Percentiles rank a stretch among this genome's conserved stretches.
phyloP scores from a whole-genome alignment of 2,113 vertebrate species.

The Heterocephalus glaber region DNA sequence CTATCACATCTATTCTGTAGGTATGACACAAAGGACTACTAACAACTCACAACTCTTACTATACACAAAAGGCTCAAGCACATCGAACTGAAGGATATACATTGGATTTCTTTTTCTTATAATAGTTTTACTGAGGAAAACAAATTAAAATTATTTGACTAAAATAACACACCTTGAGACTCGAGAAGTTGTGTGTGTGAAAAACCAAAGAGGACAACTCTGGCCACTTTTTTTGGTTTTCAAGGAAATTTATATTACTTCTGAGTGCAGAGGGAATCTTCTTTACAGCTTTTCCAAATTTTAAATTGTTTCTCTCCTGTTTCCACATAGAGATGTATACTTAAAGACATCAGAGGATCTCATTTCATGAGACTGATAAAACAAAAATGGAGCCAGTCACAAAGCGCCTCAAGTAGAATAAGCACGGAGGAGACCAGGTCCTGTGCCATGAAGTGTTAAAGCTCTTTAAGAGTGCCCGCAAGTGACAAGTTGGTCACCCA shows the following conservation, averaged over 20 bases:
- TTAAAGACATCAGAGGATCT: background rate
- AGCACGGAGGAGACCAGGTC: background rate
- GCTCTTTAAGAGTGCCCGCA: conserved; percentile 10
- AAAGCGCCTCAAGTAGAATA: background rate
- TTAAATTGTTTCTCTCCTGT: conserved; percentile 18
- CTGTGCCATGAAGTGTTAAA: background rate
- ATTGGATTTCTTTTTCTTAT: background rate
- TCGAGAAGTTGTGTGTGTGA: background rate
- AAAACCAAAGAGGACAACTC: conserved; percentile 20
- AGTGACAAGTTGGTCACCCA: background rate
- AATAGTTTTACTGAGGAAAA: background rate
- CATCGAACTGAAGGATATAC: background rate
- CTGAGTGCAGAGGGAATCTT: background rate
- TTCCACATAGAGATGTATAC: background rate
- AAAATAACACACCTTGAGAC: conserved; percentile 21
- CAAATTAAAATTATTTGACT: background rate
- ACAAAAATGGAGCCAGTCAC: background rate
- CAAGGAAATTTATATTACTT: conserved; percentile 41
- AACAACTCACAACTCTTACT: background rate
- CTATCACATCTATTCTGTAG: background rate
- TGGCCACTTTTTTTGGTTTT: background rate
- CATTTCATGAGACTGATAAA: background rate
- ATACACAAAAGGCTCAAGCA: background rate
- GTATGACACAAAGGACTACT: background rate
- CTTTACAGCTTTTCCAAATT: background rate